Conservation (phyloP, 2,888 invertebrate species). For the Dynastes tityus region DNA sequence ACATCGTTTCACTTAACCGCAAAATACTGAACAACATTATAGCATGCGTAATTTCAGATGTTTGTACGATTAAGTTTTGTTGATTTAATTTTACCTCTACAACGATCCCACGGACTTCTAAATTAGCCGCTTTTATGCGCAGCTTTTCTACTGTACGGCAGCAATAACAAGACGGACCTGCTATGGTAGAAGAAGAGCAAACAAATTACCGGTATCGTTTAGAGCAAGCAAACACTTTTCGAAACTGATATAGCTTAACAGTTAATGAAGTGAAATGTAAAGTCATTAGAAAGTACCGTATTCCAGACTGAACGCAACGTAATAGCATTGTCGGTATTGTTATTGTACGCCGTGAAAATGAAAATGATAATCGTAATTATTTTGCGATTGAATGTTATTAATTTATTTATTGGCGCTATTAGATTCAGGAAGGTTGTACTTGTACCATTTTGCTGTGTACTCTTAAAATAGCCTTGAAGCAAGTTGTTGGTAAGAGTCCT, state of each 20-base stretch:
- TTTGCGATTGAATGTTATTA: background rate
- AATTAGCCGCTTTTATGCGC: slow-evolving; percentile 20
- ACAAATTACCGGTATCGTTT: slow-evolving; percentile 40
- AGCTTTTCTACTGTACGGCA: background rate
- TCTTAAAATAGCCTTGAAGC: background rate
- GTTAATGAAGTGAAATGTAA: slow-evolving; percentile 41
- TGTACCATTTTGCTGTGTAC: background rate
- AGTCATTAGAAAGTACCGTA: slow-evolving; percentile 40
- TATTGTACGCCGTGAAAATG: slow-evolving; percentile 14
- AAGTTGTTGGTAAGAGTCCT: too few relatives aligned
- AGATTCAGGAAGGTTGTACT: background rate
- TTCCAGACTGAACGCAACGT: background rate
- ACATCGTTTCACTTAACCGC: background rate
- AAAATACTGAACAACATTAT: background rate
- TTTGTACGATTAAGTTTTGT: slow-evolving; percentile 18
- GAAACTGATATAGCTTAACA: slow-evolving; percentile 35
- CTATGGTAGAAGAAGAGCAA: slow-evolving; percentile 9
- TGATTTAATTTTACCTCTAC: slow-evolving; percentile 19
- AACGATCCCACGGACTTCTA: slow-evolving; percentile 15
- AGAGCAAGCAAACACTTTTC: slow-evolving; percentile 37
- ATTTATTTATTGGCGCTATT: slow-evolving; percentile 2
- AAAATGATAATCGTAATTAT: slow-evolving; percentile 21
- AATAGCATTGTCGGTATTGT: slow-evolving; percentile 1
- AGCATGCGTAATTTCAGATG: background rate
- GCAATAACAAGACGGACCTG: slow-evolving; percentile 7